phyloP scores from a whole-genome alignment of 2,888 invertebrate species.

The Plebejus melissa region DNA sequence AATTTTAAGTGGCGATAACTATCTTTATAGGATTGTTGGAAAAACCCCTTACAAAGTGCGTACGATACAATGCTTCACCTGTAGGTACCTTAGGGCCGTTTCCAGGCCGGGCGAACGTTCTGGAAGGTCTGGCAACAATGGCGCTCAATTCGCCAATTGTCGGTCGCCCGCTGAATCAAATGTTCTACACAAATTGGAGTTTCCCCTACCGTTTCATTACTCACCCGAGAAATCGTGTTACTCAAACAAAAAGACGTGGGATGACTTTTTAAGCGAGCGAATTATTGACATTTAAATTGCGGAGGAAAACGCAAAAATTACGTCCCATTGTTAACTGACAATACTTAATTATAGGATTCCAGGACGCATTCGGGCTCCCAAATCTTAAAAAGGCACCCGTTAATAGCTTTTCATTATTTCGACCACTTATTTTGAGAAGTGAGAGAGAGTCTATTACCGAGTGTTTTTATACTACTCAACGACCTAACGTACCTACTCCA shows the following conservation, averaged over 20 bases:
- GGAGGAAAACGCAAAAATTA: not conserved
- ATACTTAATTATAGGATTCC: not conserved
- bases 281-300: constrained; percentile 22
- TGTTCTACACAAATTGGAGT: constrained; percentile 52
- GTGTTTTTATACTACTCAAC: not conserved
- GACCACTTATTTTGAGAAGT: not conserved
- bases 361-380: not conserved
- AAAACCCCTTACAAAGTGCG: not conserved
- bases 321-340: constrained; percentile 6
- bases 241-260: constrained; percentile 29
- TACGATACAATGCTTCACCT: not conserved
- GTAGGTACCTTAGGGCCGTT: constrained; percentile 28
- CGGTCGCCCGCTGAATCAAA: constrained; percentile 46
- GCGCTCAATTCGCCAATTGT: constrained; percentile 57
- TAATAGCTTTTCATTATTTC: not conserved
- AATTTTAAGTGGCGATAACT: not conserved
- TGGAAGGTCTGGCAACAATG: constrained; percentile 48
- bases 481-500: too few relatives aligned
- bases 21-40: not conserved
- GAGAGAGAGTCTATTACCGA: not conserved
- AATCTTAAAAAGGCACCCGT: not conserved
- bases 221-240: constrained; percentile 32
- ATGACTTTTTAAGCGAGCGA: constrained; percentile 21
- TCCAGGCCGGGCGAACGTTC: constrained; percentile 40
- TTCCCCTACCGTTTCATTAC: constrained; percentile 39